These are phyloP conservation scores for Bellardia bayeri DNA, from an alignment of 2,888 invertebrate genomes.

Conservation along the genomic window DNA sequence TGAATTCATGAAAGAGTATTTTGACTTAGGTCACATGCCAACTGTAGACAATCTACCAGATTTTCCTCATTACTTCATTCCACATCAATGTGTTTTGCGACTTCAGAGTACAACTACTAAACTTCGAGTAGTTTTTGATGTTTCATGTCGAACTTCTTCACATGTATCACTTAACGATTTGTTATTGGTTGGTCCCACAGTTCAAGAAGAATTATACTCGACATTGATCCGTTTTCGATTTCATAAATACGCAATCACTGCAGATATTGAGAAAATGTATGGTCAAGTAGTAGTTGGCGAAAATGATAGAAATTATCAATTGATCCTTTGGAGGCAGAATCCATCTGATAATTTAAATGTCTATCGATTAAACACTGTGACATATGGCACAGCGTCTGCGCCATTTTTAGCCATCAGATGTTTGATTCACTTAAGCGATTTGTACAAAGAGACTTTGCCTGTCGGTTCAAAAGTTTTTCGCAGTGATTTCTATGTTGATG, in stretches of 20 bases:
- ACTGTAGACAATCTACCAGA: too few relatives aligned
- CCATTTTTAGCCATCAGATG: neutral
- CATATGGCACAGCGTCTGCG: too few relatives aligned
- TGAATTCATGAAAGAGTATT: too few relatives aligned
- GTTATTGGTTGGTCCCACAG: neutral
- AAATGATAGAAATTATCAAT: conserved; percentile 6
- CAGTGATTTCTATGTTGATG: neutral
- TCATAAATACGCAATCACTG: neutral
- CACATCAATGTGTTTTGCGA: too few relatives aligned
- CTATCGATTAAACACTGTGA: too few relatives aligned
- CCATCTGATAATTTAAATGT: neutral
- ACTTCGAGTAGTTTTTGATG: neutral
- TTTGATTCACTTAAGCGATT: neutral
- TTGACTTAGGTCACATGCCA: too few relatives aligned
- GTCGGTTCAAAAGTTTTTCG: neutral
- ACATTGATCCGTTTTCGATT: neutral
- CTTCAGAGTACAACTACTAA: too few relatives aligned
- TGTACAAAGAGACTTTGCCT: neutral
- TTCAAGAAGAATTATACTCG: neutral
- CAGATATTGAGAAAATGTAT: too few relatives aligned
- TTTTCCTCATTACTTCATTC: too few relatives aligned
- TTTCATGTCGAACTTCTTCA: neutral
- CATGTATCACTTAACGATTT: neutral
- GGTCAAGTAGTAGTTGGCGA: neutral
- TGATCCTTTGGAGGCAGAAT: neutral